These are phyloP conservation scores for Menidia menidia DNA, from an alignment of 2,797 vertebrate genomes.

Conservation along the genomic window DNA sequence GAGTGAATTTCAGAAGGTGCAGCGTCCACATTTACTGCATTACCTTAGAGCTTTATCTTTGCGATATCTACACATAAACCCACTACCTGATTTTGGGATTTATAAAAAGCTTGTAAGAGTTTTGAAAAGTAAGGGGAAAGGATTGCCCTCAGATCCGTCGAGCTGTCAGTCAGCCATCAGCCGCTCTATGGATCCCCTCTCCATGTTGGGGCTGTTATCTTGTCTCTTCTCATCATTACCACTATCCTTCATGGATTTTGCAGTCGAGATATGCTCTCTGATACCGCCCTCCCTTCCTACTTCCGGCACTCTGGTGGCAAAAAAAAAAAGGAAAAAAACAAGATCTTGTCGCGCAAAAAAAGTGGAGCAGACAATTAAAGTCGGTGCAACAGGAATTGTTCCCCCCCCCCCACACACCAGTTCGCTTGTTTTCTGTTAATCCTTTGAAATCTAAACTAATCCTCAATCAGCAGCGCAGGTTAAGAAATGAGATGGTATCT, in stretches of 20 bases:
- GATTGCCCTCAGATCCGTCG: slow-evolving; percentile 63
- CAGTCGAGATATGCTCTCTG: slow-evolving; percentile 78
- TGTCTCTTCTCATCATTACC: slow-evolving; percentile 81
- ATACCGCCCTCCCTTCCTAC: slow-evolving; percentile 64
- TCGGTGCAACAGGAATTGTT: slow-evolving; percentile 76
- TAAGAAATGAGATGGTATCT: slow-evolving; percentile 50
- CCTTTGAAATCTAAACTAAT: slow-evolving; percentile 77
- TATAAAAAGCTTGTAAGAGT: slow-evolving; percentile 66
- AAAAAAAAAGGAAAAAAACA: slow-evolving; percentile 54
- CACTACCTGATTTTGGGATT: slow-evolving; percentile 48
- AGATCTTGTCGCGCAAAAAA: slow-evolving; percentile 79
- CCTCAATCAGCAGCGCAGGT: slow-evolving; percentile 60
- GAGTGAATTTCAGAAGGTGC: slow-evolving; percentile 36
- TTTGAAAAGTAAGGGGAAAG: slow-evolving; percentile 52
- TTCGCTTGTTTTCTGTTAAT: slow-evolving; percentile 73
- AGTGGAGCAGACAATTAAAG: slow-evolving; percentile 83
- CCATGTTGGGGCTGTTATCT: slow-evolving; percentile 81
- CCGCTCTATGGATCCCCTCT: slow-evolving; percentile 71
- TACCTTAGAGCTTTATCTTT: slow-evolving; percentile 60
- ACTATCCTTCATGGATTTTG: slow-evolving; percentile 78
- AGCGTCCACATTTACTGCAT: slow-evolving; percentile 36
- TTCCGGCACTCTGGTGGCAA: slow-evolving; percentile 62
- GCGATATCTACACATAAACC: slow-evolving; percentile 54
- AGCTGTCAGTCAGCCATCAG: slow-evolving; percentile 77
- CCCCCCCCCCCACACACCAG: slow-evolving; percentile 72